A percentile compares a stretch with the other conserved stretches of the same genome.
These are phyloP conservation scores for Amyelois transitella DNA, from an alignment of 1,140 invertebrate genomes.

Conservation along the genomic window DNA sequence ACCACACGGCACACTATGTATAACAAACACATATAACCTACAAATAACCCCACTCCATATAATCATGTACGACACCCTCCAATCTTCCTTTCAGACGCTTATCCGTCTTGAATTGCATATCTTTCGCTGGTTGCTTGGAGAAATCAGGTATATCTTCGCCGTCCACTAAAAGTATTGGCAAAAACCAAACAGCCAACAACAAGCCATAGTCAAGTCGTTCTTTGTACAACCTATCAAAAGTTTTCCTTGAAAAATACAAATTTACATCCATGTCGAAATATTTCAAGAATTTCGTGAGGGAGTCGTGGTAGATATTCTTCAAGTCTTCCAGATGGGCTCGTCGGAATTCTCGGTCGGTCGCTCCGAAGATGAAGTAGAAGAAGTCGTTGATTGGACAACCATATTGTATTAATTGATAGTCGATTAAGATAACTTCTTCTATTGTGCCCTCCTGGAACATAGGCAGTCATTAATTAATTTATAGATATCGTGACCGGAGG, in stretches of 20 bases:
- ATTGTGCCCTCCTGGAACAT: slow-evolving; percentile 30
- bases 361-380: slow-evolving; percentile 29
- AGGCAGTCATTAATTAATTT: too few species aligned
- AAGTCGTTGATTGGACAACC: slow-evolving; percentile 36
- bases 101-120: slow-evolving; percentile 11
- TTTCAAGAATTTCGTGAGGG: slow-evolving; percentile 21
- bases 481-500: too few species aligned
- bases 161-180: slow-evolving; percentile 17
- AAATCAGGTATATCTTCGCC: slow-evolving; percentile 23
- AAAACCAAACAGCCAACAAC: slow-evolving; percentile 5
- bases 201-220: slow-evolving; percentile 25
- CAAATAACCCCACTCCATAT: slow-evolving; percentile 17
- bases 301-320: slow-evolving; percentile 31
- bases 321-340: slow-evolving; percentile 26
- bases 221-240: slow-evolving; percentile 25
- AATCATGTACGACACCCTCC: slow-evolving; percentile 20
- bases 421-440: slow-evolving; percentile 26
- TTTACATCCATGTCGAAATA: slow-evolving; percentile 32
- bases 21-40: neutral
- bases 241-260: slow-evolving; percentile 18
- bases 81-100: slow-evolving; percentile 15
- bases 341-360: slow-evolving; percentile 30
- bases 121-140: slow-evolving; percentile 1
- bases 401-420: slow-evolving; percentile 37
- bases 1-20: too few species aligned